Evolutionary conservation across 2,113 vertebrate species (phyloP).

Genomic region (Menidia beryllina): DNA sequence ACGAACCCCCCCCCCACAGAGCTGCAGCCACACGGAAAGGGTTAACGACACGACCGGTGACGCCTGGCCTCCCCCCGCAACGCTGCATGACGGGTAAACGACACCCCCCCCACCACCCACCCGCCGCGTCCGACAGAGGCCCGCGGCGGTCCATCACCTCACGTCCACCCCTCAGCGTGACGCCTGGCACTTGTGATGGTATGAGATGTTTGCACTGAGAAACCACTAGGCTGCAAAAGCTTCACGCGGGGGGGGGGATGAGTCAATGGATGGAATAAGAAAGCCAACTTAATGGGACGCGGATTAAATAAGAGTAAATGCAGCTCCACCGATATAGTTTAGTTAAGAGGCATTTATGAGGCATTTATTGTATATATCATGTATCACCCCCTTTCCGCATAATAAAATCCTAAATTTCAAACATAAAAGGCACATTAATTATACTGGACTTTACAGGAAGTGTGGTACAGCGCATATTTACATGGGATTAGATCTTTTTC

Average conservation of each 20-base stretch:
- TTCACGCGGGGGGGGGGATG: neutral
- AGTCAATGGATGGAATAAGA: slow-evolving; percentile 41
- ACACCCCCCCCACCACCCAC: no score
- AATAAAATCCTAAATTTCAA: no score
- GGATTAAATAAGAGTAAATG: slow-evolving; percentile 8
- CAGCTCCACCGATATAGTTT: neutral
- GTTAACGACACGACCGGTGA: slow-evolving; percentile 52
- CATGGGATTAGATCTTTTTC: no score
- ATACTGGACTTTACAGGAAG: no score
- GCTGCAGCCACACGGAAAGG: slow-evolving; percentile 48
- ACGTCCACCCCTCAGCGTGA: slow-evolving; percentile 48
- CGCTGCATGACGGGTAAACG: slow-evolving; percentile 51
- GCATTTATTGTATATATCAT: no score
- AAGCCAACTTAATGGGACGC: slow-evolving; percentile 21
- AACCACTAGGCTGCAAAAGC: neutral
- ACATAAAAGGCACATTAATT: no score
- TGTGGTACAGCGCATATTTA: no score
- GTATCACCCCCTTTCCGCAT: no score
- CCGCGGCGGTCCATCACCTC: slow-evolving; percentile 57
- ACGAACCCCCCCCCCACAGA: slow-evolving; percentile 20
- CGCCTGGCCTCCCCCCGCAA: slow-evolving; percentile 45
- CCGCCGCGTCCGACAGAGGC: slow-evolving; percentile 57
- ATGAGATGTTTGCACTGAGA: slow-evolving; percentile 37
- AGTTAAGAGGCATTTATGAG: neutral
- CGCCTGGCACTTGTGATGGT: slow-evolving; percentile 49